Base-by-base conservation (phyloP, 2,113 vertebrate genomes). In the Mesoclemmys tuberculata region DNA sequence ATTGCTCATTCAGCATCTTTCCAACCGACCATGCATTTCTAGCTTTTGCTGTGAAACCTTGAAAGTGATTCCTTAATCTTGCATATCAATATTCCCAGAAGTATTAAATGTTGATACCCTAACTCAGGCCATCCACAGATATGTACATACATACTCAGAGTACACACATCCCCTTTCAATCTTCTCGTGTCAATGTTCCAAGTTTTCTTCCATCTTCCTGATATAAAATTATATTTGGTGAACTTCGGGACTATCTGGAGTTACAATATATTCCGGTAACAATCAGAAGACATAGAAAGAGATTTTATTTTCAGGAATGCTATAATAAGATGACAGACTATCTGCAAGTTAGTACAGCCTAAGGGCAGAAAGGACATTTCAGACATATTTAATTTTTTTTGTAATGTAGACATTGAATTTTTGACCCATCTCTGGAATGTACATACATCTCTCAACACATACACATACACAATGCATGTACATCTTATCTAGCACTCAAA, bases 181-280 rank as follows among this genome's bases (percentile, higher is more conserved):
- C 29, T 58, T 9, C 8, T 29, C 56, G 24, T 58, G 24, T 58
- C 10, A 58, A 27, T 58, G 51, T 52, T 52, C 51, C 51, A 52
- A 52, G 51, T 18, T 52, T 58, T 10, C 56, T 29, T 58, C 10
- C 56, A 29, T 12, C 56, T 58, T 29, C 26, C 9, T 29, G 27
- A 58, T 26, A 58, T 9, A 29, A 27, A 26, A 58, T 26, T 29
- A 87, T 18, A 4, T 22, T 27, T 75, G 10, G 6, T 52, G 48
- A 80, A 80, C 80, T 41, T n/a, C 1, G 52, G 16, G 84, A 61
- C 8, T 3, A 4, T 13, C 4, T n/a, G 48, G 84, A 8, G 26
- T 68, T 41, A n/a, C 18, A 31, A 5, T 5, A 22, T 56, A 51
- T 55, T 7, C 29, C 2, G 14, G 4, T 27, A 77, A 0, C 1